A percentile compares a stretch with the other conserved stretches of the same genome.
phyloP scores from a whole-genome alignment of 1,140 invertebrate species.

The Reticulitermes speratus region DNA sequence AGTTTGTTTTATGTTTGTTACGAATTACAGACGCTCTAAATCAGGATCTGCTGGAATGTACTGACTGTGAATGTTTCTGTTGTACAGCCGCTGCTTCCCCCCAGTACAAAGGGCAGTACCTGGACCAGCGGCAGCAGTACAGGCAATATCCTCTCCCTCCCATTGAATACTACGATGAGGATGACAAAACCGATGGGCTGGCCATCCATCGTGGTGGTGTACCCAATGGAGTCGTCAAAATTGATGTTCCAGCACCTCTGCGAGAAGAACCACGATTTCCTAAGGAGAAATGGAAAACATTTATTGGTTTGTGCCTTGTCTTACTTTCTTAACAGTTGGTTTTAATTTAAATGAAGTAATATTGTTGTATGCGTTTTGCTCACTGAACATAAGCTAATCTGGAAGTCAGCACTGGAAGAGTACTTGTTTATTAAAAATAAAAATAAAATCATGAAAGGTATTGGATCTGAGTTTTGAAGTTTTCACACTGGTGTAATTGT shows the following conservation, averaged over 20 bases:
- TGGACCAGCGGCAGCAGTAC: background rate
- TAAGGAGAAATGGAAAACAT: conserved; percentile 70
- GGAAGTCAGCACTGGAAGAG: background rate
- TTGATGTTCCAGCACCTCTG: conserved; percentile 56
- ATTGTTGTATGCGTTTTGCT: background rate
- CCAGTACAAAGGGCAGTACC: background rate
- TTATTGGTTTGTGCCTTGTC: conserved; percentile 53
- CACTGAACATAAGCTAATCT: background rate
- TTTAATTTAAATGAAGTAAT: background rate
- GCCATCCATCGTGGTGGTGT: conserved; percentile 41
- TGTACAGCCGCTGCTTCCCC: conserved; percentile 31
- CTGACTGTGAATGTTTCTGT: background rate
- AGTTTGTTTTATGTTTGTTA: too few species aligned
- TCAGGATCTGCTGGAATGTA: background rate
- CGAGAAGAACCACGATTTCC: conserved; percentile 64
- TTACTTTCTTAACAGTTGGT: background rate
- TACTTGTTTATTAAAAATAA: background rate
- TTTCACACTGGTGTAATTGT: too few species aligned
- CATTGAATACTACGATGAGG: conserved; percentile 50
- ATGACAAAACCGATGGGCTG: conserved; percentile 46
- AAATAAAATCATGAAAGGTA: background rate
- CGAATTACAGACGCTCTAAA: background rate
- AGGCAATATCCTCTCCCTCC: conserved; percentile 36
- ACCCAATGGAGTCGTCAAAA: conserved; percentile 52
- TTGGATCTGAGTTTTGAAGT: too few species aligned